Conservation (phyloP, 2,797 vertebrate species). For the Gymnoscopelus braueri region DNA sequence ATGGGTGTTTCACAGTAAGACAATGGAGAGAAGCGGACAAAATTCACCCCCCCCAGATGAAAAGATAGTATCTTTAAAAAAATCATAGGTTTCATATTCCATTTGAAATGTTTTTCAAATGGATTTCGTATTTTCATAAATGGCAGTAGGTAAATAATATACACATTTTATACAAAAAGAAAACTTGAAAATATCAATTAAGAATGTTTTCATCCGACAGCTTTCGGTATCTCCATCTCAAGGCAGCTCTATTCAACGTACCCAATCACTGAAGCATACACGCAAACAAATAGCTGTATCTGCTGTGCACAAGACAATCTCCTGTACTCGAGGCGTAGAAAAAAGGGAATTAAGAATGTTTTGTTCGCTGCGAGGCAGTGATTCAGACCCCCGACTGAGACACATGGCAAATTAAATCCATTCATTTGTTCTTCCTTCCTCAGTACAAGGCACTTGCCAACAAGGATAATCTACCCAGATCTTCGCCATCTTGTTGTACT, state of each 20-base stretch:
- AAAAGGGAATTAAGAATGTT: constrained; percentile 41
- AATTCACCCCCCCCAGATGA: constrained; percentile 1
- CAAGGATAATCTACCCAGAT: constrained; percentile 51
- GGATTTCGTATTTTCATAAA: not conserved
- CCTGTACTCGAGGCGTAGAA: constrained; percentile 31
- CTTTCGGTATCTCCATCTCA: constrained; percentile 19
- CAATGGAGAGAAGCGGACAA: constrained; percentile 19
- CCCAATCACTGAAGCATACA: constrained; percentile 35
- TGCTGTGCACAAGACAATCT: constrained; percentile 41
- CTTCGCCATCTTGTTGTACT: constrained; percentile 23
- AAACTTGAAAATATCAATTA: constrained; percentile 12
- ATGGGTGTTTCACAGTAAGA: constrained; percentile 60
- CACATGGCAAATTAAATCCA: constrained; percentile 54
- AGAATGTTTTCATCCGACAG: constrained; percentile 41
- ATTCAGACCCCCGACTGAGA: constrained; percentile 65
- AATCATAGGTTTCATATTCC: too few relatives aligned
- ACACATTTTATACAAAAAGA: too few relatives aligned
- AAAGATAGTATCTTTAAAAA: constrained; percentile 9
- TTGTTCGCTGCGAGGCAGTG: constrained; percentile 47
- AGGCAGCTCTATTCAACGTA: constrained; percentile 47
- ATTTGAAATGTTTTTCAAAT: too few relatives aligned
- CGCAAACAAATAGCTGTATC: constrained; percentile 53
- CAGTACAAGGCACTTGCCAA: constrained; percentile 36
- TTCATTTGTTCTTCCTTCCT: constrained; percentile 57
- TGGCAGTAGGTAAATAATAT: not conserved